Evolutionary conservation across 2,797 vertebrate species (phyloP), one percentile per base, ranked within the genome.

Genomic region (Bryconaethiops microstoma): DNA sequence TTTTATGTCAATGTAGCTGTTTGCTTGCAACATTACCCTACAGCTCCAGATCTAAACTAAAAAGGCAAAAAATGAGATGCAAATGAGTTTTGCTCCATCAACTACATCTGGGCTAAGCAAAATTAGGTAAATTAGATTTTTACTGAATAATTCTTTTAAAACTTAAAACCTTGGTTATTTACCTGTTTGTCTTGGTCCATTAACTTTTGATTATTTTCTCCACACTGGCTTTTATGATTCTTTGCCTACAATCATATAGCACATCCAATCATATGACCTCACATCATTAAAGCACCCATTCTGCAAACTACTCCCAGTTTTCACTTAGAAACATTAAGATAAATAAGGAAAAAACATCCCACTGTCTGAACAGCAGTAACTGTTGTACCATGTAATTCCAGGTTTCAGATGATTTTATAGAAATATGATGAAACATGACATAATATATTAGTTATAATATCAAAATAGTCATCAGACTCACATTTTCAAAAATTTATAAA

Each of bases 161-260:
- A 39, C 7, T 17, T 42, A 29, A 40, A 42, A 7, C 57, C 19
- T 19, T 55, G 48, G 52, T 35, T 40, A 59, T 81, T 82, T 75
- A 97, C 96, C 96, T 96, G 96, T 85, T 96, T 92, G 77, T 96
- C 95, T 88, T 94, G 95, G 90, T 97, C 95, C 84, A 91, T 88
- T 83, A 93, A 73, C 89, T 94, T 96, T 82, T 94, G 95, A 93
- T 93, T 92, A 84, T 90, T 78, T n/a, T 93, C 92, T 6, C 90
- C 76, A 59, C 85, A 82, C 0, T 92, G 93, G 50, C 93, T 94
- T 87, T 95, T 96, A 86, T 90, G 81, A 76, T 89, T 93, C 87
- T 96, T 96, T 83, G 94, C 94, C 97, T 98, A 85, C 76, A 94
- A 92, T 87, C 59, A 89, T 76, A 90, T 7, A 40, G 42, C 16